Evolutionary conservation across 2,797 vertebrate genomes (phyloP), one percentile per base, ranked within the genome.

Genomic region (Smutsia temminckii): DNA sequence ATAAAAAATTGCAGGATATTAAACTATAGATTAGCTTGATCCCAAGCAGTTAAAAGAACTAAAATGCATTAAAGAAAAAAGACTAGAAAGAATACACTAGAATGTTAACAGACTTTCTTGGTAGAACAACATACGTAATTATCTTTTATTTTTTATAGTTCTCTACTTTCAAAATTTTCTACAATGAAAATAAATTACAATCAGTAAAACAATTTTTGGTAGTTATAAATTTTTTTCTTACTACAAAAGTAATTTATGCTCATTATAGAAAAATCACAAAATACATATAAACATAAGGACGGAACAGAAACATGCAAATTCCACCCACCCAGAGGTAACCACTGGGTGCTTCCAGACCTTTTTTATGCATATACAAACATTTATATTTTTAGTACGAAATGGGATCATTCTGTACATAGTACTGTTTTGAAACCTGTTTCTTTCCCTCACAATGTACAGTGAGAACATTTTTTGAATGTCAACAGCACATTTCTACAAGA

Each of bases 231-330:
- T 92, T 93, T 95, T 95, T 93, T 78, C 78, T 95, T 97, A 97
- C 95, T 97, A 97, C 91, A 94, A 96, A 97, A 96, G 97, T 95
- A 96, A 97, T 97, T 97, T 97, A 95, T 95, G 94, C 95, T 97
- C 96, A 96, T 97, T 97, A 97, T 95, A 96, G 96, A 96, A 97
- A 97, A 97, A 96, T 96, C 95, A 91, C 85, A 93, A 96, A 95
- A 95, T 96, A 96, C 95, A 91, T 97, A 91, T 75, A 96, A 96
- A 94, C 96, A 96, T 94, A 97, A 97, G 97, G 97, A 95, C 94
- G 85, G 83, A 91, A 84, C 95, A 96, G 95, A 96, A 95, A 93
- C 97, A 96, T 95, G 96, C 89, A 94, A 95, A 97, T 97, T 95
- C 97, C 97, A 86, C 97, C 97, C 97, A 96, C 97, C 96, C 96